Base-by-base conservation (phyloP, 2,113 vertebrate species). In the Arothron firmamentum region DNA sequence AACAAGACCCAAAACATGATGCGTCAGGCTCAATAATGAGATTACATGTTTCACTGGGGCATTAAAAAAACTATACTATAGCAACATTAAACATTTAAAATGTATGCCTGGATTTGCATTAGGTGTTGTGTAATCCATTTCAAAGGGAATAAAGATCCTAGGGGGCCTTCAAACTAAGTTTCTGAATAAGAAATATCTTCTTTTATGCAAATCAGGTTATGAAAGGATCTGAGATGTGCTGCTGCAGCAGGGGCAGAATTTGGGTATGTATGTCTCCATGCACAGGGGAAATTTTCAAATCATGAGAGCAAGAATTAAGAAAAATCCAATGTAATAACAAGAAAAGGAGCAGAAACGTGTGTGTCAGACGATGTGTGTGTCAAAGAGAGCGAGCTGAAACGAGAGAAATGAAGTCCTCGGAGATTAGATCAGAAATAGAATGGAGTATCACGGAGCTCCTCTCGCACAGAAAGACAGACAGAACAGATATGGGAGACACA, bases 391-490 rank as follows among this genome's bases (percentile, higher is more conserved):
- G 50, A 50, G 47, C 12, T 4, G 11, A 55, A 68, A 57, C 50
- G 57, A 52, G 70, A 57, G 42, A 65, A 58, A 62, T 51, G 9
- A 68, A 52, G 62, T 69, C 78, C 67, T 73, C 1, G 1, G 74
- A 73, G 83, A 81, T 64, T 38, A 31, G 73, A 80, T 76, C 78
- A 75, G 72, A 82, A 85, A 85, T 80, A 84, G 72, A 65, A 31
- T 47, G 0, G 46, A 78, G 58, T 59, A 56, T 63, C 72, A 60
- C 21, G 9, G 71, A 72, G 65, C 47, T 77, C 46, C 46, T 77
- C 67, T 51, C 38, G 54, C 57, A 60, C 74, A 46, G 31, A 57
- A 62, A 78, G 76, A 31, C 28, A 31, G 70, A 71, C 70, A 77
- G 17, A 83, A 74, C 48, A 58, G 69, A 55, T 14, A 13, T 14